Evolutionary conservation across 2,113 vertebrate species (phyloP).

Genomic region (Phalacrocorax carbo): DNA sequence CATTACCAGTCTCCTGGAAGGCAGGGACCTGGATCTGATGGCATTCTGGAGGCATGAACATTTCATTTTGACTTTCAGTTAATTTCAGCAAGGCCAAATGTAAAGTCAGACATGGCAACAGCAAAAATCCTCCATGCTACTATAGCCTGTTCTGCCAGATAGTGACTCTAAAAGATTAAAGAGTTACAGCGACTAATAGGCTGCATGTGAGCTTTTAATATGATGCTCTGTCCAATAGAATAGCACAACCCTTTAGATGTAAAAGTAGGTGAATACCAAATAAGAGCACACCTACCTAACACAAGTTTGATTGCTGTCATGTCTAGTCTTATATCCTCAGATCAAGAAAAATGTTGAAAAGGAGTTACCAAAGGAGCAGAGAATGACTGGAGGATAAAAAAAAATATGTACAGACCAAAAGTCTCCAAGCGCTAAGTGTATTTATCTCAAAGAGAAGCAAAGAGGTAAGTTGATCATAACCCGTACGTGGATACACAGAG

Average conservation of each 20-base stretch:
- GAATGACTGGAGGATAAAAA: slow-evolving; percentile 58
- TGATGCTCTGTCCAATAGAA: slow-evolving; percentile 16
- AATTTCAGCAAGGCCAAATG: slow-evolving; percentile 13
- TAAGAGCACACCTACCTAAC: slow-evolving; percentile 58
- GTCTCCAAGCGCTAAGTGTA: slow-evolving; percentile 4
- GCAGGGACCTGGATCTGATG: neutral
- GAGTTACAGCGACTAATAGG: slow-evolving; percentile 24
- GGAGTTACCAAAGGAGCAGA: slow-evolving; percentile 40
- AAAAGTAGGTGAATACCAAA: slow-evolving; percentile 54
- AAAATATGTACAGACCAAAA: slow-evolving; percentile 51
- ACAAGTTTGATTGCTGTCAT: slow-evolving; percentile 32
- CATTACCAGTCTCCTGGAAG: slow-evolving; percentile 29
- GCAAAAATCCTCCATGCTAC: slow-evolving; percentile 21
- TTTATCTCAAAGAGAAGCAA: slow-evolving; percentile 48
- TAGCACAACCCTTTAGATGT: slow-evolving; percentile 36
- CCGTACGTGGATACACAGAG: neutral
- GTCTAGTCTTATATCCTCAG: slow-evolving; percentile 28
- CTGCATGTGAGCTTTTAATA: slow-evolving; percentile 46
- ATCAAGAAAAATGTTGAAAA: slow-evolving; percentile 62
- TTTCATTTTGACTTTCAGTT: slow-evolving; percentile 21
- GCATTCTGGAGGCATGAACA: neutral
- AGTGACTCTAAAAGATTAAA: slow-evolving; percentile 53
- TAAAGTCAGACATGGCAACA: slow-evolving; percentile 9
- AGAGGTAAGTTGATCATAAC: slow-evolving; percentile 41
- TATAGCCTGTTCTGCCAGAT: slow-evolving; percentile 7